phyloP scores from a whole-genome alignment of 2,113 vertebrate genomes.

The Macquaria ambigua region DNA sequence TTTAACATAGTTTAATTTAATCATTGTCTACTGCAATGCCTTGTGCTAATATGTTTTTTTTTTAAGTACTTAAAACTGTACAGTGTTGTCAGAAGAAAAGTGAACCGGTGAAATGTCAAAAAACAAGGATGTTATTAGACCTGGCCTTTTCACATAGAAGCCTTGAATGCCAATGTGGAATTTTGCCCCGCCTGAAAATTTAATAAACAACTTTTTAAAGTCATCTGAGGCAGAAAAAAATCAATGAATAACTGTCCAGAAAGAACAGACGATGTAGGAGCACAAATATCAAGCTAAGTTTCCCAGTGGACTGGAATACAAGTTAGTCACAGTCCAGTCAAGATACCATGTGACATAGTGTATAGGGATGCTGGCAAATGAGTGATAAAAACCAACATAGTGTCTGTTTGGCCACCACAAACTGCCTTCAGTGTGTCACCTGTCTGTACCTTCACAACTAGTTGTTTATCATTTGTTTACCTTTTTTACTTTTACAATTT shows the following conservation, averaged over 20 bases:
- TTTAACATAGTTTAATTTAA: background rate
- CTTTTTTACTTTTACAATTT: background rate
- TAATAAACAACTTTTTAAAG: slow-evolving; percentile 29
- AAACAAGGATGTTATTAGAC: background rate
- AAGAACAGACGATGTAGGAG: background rate
- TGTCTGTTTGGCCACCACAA: background rate
- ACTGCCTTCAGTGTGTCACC: background rate
- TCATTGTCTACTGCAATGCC: background rate
- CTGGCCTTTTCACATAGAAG: slow-evolving; percentile 22
- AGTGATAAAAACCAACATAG: background rate
- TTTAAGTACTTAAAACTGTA: background rate
- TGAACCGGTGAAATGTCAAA: slow-evolving; percentile 25
- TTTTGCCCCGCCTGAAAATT: background rate
- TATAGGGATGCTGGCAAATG: background rate
- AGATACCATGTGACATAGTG: background rate
- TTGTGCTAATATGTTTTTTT: background rate
- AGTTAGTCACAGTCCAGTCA: background rate
- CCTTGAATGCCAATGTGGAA: slow-evolving; percentile 21
- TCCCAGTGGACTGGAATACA: background rate
- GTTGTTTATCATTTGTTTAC: background rate
- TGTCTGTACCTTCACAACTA: background rate
- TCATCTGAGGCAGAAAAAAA: slow-evolving; percentile 45
- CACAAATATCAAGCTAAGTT: background rate
- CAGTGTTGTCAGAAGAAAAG: background rate
- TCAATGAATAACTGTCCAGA: slow-evolving; percentile 17